These are phyloP conservation scores for Darevskia nairensis DNA, from an alignment of 2,797 vertebrate genomes.

Conservation along the genomic window DNA sequence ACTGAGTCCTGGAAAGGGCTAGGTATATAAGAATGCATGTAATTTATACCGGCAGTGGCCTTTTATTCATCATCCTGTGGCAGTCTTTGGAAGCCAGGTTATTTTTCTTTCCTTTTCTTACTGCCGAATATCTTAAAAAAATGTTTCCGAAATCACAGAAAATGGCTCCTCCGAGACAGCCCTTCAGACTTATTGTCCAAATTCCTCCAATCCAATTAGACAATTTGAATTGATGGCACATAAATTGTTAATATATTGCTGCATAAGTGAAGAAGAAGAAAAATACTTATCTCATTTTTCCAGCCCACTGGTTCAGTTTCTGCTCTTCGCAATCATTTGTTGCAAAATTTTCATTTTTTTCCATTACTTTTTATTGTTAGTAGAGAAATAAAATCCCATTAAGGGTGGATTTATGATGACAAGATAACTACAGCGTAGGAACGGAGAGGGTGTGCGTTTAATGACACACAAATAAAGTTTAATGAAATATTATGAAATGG, in stretches of 20 bases:
- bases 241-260: slow-evolving; percentile 75
- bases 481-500: slow-evolving; percentile 75
- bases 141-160: slow-evolving; percentile 29
- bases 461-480: slow-evolving; percentile 73
- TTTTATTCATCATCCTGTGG: slow-evolving; percentile 38
- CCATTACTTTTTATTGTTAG: slow-evolving; percentile 74
- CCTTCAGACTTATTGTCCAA: slow-evolving; percentile 70
- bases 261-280: slow-evolving; percentile 59
- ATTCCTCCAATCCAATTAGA: slow-evolving; percentile 69
- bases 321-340: slow-evolving; percentile 69
- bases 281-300: slow-evolving; percentile 73
- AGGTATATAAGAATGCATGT: background rate
- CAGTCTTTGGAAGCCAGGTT: background rate
- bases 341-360: slow-evolving; percentile 70
- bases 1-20: background rate
- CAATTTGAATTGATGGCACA: slow-evolving; percentile 73
- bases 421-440: slow-evolving; percentile 67
- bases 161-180: slow-evolving; percentile 55
- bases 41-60: background rate
- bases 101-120: slow-evolving; percentile 7
- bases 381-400: slow-evolving; percentile 73
- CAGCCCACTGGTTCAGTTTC: slow-evolving; percentile 63
- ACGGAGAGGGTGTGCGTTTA: slow-evolving; percentile 55
- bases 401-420: slow-evolving; percentile 72
- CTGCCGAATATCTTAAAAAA: slow-evolving; percentile 54